phyloP scores from a whole-genome alignment of 2,888 invertebrate species.

The Amblyteles armatorius region DNA sequence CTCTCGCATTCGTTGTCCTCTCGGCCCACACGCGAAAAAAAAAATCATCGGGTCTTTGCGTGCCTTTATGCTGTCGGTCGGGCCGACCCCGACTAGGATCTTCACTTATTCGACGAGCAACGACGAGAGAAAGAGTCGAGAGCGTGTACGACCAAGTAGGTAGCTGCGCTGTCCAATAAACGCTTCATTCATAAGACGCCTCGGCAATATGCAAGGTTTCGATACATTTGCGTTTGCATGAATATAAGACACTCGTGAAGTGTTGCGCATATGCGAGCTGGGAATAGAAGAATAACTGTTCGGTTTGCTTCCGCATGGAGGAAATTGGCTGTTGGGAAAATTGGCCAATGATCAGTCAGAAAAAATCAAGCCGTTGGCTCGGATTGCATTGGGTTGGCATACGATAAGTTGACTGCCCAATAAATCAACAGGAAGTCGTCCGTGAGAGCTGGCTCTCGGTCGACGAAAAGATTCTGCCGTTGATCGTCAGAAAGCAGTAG shows the following conservation, averaged over 20 bases:
- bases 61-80: constrained; percentile 48
- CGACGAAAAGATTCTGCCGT: not conserved
- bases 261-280: constrained; percentile 5
- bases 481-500: not conserved
- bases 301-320: not conserved
- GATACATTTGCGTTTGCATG: constrained; percentile 42
- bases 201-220: constrained; percentile 7
- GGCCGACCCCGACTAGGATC: constrained; percentile 38
- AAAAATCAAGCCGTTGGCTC: not conserved
- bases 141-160: constrained; percentile 43
- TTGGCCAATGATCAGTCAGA: not conserved
- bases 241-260: constrained; percentile 28
- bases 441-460: not conserved
- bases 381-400: not conserved
- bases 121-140: constrained; percentile 43
- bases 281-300: not conserved
- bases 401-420: not conserved
- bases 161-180: constrained; percentile 54
- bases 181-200: constrained; percentile 48
- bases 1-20: constrained; percentile 61
- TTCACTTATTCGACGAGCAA: constrained; percentile 16
- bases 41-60: constrained; percentile 61
- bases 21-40: constrained; percentile 55
- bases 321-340: not conserved
- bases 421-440: not conserved